phyloP scores from a whole-genome alignment of 1,140 invertebrate species.

The Zeugodacus cucurbitae region DNA sequence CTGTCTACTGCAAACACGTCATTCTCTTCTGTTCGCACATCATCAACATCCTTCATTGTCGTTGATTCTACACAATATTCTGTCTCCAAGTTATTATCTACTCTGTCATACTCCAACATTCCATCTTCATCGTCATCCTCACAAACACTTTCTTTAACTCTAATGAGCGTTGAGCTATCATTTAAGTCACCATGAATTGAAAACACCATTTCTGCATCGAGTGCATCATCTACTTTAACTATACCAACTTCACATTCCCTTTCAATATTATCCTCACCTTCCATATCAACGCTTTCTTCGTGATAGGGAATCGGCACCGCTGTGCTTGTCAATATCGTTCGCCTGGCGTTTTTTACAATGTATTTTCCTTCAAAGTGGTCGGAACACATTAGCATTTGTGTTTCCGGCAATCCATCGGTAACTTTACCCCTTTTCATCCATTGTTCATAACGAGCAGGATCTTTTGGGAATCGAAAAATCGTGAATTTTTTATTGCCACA shows the following conservation, averaged over 20 bases:
- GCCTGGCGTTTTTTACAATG: conserved; percentile 48
- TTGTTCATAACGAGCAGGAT: conserved; percentile 47
- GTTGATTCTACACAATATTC: conserved; percentile 17
- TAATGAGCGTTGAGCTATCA: neutral
- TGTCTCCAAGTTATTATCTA: neutral
- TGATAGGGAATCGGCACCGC: conserved; percentile 52
- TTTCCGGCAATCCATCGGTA: conserved; percentile 46
- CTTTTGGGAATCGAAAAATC: conserved; percentile 56
- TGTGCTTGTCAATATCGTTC: conserved; percentile 51
- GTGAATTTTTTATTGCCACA: conserved; percentile 42
- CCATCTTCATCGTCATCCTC: neutral
- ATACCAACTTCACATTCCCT: neutral
- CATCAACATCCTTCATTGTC: neutral
- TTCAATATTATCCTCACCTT: neutral
- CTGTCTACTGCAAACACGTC: neutral
- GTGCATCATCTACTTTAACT: neutral
- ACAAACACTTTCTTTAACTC: neutral
- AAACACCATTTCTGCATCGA: neutral
- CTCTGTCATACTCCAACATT: neutral
- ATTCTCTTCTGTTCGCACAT: neutral
- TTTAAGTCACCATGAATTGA: conserved; percentile 7
- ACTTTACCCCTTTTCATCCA: conserved; percentile 53
- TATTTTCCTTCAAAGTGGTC: conserved; percentile 56
- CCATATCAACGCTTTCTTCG: neutral
- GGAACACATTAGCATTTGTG: conserved; percentile 54